A percentile compares a stretch with the other conserved stretches of the same genome.
Conservation (phyloP, 2,113 vertebrate genomes). For the Nerophis lumbriciformis region DNA sequence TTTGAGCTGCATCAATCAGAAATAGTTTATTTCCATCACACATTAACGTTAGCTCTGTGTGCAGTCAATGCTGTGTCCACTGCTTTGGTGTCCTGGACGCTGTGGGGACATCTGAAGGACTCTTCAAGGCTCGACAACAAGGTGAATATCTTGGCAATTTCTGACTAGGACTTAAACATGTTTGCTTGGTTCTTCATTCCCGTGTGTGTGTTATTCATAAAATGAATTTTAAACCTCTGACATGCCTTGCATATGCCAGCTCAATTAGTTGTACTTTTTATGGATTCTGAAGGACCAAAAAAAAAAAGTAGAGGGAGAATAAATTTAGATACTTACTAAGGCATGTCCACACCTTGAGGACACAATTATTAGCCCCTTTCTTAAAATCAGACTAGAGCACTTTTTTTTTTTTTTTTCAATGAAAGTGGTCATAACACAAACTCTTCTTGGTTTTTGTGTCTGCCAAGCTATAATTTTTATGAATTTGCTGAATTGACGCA, state of each 20-base stretch:
- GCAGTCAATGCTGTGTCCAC: constrained; percentile 52
- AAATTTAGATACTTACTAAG: too few species aligned
- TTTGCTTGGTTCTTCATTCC: constrained; percentile 56
- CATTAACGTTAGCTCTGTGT: constrained; percentile 39
- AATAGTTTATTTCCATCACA: constrained; percentile 4
- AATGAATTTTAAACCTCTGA: accelerated
- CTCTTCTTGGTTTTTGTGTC: too few species aligned
- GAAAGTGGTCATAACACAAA: too few species aligned
- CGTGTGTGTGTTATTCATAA: not conserved
- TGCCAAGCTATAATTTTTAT: too few species aligned
- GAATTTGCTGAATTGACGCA: too few species aligned
- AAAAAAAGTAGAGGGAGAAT: too few species aligned
- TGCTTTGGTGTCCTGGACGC: constrained; percentile 39
- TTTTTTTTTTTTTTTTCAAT: too few species aligned
- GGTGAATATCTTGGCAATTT: constrained; percentile 62
- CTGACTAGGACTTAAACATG: constrained; percentile 50
- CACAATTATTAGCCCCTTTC: too few species aligned
- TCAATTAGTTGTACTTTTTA: not conserved
- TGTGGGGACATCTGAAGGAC: constrained; percentile 19
- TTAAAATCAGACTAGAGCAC: too few species aligned
- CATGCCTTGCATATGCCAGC: constrained; percentile 54
- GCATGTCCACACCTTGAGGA: too few species aligned
- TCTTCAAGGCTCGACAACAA: constrained; percentile 39
- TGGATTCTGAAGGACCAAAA: too few species aligned
- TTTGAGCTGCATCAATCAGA: accelerated